Evolutionary conservation across 1,140 invertebrate genomes (phyloP).

Genomic region (Geopemphigus sp.): DNA sequence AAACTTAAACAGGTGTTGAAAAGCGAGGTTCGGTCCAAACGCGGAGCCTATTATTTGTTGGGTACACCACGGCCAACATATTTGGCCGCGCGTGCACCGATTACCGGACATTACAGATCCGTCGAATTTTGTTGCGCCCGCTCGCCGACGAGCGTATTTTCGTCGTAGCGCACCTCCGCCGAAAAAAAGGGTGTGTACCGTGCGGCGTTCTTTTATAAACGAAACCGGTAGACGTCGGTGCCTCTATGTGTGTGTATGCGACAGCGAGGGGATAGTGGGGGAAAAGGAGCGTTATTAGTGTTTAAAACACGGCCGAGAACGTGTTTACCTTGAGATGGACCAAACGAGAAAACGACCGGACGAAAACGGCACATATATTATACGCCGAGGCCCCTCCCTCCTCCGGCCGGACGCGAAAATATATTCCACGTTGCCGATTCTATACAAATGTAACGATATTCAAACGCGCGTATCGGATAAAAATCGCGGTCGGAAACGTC

Average conservation of each 20-base stretch:
- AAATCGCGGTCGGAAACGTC: too few species aligned
- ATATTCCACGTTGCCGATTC: slow-evolving; percentile 46
- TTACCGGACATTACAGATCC: too few species aligned
- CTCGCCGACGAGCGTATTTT: too few species aligned
- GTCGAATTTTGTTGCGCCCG: too few species aligned
- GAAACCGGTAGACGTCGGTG: not conserved
- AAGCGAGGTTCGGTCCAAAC: too few species aligned
- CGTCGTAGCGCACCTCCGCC: not conserved
- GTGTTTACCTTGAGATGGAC: slow-evolving; percentile 37
- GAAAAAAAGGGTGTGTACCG: not conserved
- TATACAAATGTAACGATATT: not conserved
- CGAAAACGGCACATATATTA: slow-evolving; percentile 14
- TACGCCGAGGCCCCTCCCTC: not conserved
- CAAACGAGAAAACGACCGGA: slow-evolving; percentile 29
- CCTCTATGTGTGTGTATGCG: too few species aligned
- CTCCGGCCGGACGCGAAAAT: not conserved
- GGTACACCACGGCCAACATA: too few species aligned
- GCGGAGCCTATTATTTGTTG: too few species aligned
- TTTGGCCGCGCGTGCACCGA: too few species aligned
- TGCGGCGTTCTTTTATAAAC: not conserved
- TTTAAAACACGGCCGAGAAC: not conserved
- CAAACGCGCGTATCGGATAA: too few species aligned
- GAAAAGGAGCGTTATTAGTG: not conserved
- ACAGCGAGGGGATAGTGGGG: too few species aligned
- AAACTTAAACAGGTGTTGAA: too few species aligned